These are phyloP conservation scores for Proisotoma minuta DNA, from an alignment of 2,888 invertebrate genomes.

Conservation along the genomic window DNA sequence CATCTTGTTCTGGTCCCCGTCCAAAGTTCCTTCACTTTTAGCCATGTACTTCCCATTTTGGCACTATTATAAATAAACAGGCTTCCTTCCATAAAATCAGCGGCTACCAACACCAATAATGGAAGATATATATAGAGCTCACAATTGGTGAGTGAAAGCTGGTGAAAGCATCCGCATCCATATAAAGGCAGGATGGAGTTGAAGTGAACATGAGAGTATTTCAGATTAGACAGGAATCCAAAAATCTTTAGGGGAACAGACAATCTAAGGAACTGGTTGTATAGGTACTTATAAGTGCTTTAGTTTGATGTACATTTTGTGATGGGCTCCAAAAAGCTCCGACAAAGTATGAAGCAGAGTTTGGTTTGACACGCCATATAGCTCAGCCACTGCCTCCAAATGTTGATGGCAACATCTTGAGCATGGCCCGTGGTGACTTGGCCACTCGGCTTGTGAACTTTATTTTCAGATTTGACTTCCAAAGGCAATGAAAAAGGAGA, in stretches of 20 bases:
- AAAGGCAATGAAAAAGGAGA: not conserved
- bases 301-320: too few relatives aligned
- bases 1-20: conserved; percentile 4
- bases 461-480: conserved; percentile 2
- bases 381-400: not conserved
- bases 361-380: not conserved
- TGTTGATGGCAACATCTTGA: conserved; percentile 2
- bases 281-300: too few relatives aligned
- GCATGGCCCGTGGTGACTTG: conserved; percentile 12
- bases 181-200: not conserved
- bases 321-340: too few relatives aligned
- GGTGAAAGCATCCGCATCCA: not conserved
- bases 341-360: not conserved
- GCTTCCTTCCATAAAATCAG: not conserved
- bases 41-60: not conserved
- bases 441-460: not conserved
- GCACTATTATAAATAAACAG: conserved; percentile 2
- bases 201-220: conserved; percentile 6
- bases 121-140: not conserved
- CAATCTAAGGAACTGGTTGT: too few relatives aligned
- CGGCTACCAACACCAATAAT: not conserved
- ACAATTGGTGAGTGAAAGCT: not conserved
- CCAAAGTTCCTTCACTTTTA: not conserved
- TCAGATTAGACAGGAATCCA: too few relatives aligned
- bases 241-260: too few relatives aligned